phyloP scores from a whole-genome alignment of 1,140 invertebrate species.

The Hydropsyche tenuis region DNA sequence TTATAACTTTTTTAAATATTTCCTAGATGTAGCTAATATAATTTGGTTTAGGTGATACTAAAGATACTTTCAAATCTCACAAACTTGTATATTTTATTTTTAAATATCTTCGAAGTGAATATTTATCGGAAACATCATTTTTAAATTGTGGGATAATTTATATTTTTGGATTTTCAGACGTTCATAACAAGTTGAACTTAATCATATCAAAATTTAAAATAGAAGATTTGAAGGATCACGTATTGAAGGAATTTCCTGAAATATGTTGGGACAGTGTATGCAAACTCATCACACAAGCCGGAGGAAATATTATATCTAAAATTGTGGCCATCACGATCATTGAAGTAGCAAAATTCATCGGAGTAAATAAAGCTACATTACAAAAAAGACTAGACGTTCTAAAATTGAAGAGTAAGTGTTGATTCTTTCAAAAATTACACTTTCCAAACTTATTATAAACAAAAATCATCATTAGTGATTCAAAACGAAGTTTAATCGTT shows the following conservation, averaged over 20 bases:
- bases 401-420: slow-evolving; percentile 17
- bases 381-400: slow-evolving; percentile 21
- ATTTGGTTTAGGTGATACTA: no score
- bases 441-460: no score
- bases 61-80: no score
- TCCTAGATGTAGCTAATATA: no score
- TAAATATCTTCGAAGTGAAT: no score
- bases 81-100: no score
- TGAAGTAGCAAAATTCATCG: background rate
- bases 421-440: background rate
- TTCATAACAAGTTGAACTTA: slow-evolving; percentile 21
- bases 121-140: no score
- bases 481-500: background rate
- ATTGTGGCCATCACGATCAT: slow-evolving; percentile 11
- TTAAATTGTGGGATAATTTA: no score
- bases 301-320: background rate
- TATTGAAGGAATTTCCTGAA: slow-evolving; percentile 28
- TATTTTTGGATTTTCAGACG: slow-evolving; percentile 11
- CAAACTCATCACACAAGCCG: background rate
- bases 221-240: slow-evolving; percentile 34
- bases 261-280: slow-evolving; percentile 1
- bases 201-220: slow-evolving; percentile 33
- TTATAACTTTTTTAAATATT: no score
- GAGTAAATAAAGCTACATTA: background rate
- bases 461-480: background rate